These are phyloP conservation scores for Entomobrya proxima DNA, from an alignment of 2,888 invertebrate genomes.

Conservation along the genomic window DNA sequence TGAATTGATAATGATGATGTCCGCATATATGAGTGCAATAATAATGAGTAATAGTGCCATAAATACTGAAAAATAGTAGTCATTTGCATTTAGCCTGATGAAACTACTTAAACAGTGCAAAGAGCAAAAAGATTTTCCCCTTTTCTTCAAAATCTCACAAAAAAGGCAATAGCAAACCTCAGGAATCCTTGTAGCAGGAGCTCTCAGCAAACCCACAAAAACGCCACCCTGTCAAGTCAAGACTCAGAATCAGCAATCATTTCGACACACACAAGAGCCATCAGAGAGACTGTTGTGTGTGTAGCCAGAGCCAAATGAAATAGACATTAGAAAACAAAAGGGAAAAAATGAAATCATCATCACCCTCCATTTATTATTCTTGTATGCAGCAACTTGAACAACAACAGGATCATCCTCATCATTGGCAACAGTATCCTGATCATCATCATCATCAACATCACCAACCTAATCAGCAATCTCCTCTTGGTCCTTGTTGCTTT, in stretches of 20 bases:
- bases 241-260: background rate
- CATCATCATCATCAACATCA: background rate
- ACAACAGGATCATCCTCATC: background rate
- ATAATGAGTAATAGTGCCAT: constrained; percentile 9
- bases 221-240: no score
- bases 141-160: no score
- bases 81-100: no score
- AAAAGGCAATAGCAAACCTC: no score
- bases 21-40: constrained; percentile 6
- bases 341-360: constrained; percentile 50
- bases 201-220: no score
- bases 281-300: background rate
- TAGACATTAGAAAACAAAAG: constrained; percentile 7
- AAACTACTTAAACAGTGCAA: no score
- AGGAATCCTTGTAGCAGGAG: no score
- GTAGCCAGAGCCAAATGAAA: background rate
- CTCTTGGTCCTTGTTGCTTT: background rate
- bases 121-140: no score
- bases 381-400: constrained; percentile 12
- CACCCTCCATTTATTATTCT: background rate
- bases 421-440: constrained; percentile 17
- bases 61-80: constrained; percentile 14
- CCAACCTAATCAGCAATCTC: constrained; percentile 31
- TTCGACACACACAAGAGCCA: background rate
- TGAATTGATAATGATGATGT: background rate